Percentiles rank a stretch among this genome's conserved stretches.
Conservation (phyloP, 64 coral and sea anemone species). For the Pocillopora verrucosa region DNA sequence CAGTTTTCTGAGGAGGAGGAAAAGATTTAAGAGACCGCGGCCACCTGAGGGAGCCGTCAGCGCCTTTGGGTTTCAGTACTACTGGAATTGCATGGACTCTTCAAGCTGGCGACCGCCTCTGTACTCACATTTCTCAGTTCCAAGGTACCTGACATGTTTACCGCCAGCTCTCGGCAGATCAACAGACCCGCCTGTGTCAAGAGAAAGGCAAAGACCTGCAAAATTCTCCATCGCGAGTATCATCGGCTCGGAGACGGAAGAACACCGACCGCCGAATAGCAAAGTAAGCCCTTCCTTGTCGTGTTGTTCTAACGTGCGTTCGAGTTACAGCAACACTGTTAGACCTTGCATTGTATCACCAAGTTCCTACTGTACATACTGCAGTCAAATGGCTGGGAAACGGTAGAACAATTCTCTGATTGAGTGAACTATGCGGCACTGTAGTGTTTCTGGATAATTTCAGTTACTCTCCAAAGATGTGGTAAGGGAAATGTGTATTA, state of each 20-base stretch:
- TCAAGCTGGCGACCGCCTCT: conserved; percentile 56
- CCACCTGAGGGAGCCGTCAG: conserved; percentile 61
- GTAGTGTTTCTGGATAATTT: too few relatives aligned
- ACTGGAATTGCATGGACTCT: conserved; percentile 76
- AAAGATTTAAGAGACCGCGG: conserved; percentile 90
- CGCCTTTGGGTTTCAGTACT: conserved; percentile 67
- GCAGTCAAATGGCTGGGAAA: conserved; percentile 25
- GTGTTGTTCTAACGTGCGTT: conserved; percentile 12
- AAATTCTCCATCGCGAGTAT: conserved; percentile 93
- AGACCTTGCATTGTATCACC: conserved; percentile 27
- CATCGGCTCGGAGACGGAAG: conserved; percentile 65
- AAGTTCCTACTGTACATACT: conserved; percentile 26
- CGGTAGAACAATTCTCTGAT: not conserved
- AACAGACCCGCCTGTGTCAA: conserved; percentile 14
- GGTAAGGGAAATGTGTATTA: too few relatives aligned
- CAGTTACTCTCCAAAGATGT: too few relatives aligned
- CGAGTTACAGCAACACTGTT: not conserved
- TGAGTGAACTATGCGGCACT: not conserved
- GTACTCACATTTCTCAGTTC: conserved; percentile 43
- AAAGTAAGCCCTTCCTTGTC: not conserved
- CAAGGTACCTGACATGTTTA: conserved; percentile 47
- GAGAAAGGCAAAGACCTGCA: conserved; percentile 51
- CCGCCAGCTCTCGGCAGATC: conserved; percentile 35
- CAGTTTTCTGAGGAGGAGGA: conserved; percentile 90
- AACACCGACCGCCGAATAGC: not conserved